phyloP scores from a whole-genome alignment of 2,113 vertebrate species.

The Zootoca vivipara region DNA sequence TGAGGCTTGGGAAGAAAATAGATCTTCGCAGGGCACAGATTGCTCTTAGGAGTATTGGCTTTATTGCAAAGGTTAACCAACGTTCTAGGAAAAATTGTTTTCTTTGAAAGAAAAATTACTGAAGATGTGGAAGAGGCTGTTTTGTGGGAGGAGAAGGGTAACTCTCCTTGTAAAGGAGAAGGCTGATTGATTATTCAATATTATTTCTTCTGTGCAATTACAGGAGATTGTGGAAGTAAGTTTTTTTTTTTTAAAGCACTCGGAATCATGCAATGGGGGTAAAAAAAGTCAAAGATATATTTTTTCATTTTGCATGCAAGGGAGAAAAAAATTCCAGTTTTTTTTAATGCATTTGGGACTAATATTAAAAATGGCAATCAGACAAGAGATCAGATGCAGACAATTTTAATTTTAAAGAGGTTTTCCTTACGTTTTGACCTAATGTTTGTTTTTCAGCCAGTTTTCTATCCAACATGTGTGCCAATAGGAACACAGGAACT shows the following conservation, averaged over 20 bases:
- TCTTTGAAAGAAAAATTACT: background rate
- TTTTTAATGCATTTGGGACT: background rate
- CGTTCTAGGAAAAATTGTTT: background rate
- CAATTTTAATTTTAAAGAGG: background rate
- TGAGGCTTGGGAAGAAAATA: background rate
- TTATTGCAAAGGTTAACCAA: background rate
- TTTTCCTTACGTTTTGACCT: background rate
- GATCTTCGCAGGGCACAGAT: background rate
- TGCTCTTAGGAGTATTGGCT: background rate
- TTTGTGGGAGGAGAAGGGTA: background rate
- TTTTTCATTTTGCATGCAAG: background rate
- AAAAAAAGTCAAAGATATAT: background rate
- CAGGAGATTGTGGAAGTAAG: background rate
- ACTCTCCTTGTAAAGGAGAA: background rate
- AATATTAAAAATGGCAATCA: background rate
- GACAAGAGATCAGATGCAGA: background rate
- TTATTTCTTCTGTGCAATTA: background rate
- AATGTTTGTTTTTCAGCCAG: slow-evolving; percentile 3
- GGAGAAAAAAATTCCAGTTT: background rate
- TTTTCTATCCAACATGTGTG: background rate
- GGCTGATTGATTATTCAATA: background rate
- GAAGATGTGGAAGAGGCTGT: background rate
- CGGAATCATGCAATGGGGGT: background rate
- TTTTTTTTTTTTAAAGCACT: background rate
- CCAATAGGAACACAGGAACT: background rate